These are phyloP conservation scores for Platygyra sinensis DNA, from an alignment of 64 coral and sea anemone species.

Conservation along the genomic window DNA sequence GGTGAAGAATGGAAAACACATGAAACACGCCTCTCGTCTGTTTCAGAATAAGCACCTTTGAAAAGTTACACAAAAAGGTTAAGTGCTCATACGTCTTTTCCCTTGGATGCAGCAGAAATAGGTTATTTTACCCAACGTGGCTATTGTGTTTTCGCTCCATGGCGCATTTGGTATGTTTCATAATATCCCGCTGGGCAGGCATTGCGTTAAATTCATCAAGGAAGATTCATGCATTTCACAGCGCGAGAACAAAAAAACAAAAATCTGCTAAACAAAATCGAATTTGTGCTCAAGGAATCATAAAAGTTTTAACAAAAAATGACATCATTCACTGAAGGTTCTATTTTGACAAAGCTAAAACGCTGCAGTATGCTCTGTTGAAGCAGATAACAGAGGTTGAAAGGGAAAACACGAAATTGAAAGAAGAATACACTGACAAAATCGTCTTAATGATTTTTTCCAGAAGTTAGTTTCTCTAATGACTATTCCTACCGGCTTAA, in stretches of 20 bases:
- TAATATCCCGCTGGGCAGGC: not conserved
- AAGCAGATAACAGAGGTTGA: not conserved
- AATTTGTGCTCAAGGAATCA: not conserved
- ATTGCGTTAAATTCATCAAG: not conserved
- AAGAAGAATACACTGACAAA: not conserved
- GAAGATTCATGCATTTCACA: not conserved
- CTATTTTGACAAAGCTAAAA: not conserved
- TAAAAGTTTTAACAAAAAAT: not conserved
- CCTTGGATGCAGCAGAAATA: not conserved
- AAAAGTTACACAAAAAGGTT: slow-evolving; percentile 28
- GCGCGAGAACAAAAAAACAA: not conserved
- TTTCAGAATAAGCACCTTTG: not conserved
- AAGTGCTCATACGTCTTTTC: not conserved
- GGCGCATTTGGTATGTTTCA: slow-evolving; percentile 2
- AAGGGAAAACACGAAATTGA: not conserved
- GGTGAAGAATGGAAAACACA: not conserved
- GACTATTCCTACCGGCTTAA: slow-evolving; percentile 33
- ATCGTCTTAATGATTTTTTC: slow-evolving; percentile 18
- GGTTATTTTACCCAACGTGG: slow-evolving; percentile 6
- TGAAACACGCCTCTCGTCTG: slow-evolving; percentile 30
- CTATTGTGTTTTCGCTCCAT: slow-evolving; percentile 9
- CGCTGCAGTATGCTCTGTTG: not conserved
- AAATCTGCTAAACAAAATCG: not conserved
- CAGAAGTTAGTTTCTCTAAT: slow-evolving; percentile 39
- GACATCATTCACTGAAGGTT: too few species aligned